A percentile compares a stretch with the other conserved stretches of the same genome.
Conservation (phyloP, 1,140 invertebrate genomes). For the Eufriesea mexicana region DNA sequence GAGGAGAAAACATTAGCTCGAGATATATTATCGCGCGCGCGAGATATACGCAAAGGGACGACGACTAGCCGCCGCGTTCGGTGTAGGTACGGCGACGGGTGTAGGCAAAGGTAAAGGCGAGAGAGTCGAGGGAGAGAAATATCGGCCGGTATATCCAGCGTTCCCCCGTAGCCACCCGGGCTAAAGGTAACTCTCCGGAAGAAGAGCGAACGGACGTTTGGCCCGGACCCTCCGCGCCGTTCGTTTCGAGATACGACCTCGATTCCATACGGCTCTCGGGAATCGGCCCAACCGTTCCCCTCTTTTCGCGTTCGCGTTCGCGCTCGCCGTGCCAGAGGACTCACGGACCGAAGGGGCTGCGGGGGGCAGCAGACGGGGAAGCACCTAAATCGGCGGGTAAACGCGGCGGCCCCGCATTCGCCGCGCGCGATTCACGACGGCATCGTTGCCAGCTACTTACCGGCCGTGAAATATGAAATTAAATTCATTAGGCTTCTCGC, state of each 20-base stretch:
- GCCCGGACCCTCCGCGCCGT: no score
- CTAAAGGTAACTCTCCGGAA: no score
- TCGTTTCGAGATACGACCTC: slow-evolving; percentile 54
- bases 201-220: no score
- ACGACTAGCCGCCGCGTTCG: no score
- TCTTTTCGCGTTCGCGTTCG: no score
- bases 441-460: slow-evolving; percentile 70
- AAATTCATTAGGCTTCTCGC: slow-evolving; percentile 80
- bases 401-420: slow-evolving; percentile 49
- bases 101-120: slow-evolving; percentile 3
- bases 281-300: no score
- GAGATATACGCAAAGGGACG: slow-evolving; percentile 9
- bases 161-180: no score
- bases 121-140: not conserved
- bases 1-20: slow-evolving; percentile 19
- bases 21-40: slow-evolving; percentile 29
- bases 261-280: no score
- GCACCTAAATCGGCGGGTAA: slow-evolving; percentile 44
- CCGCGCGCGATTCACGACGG: slow-evolving; percentile 67
- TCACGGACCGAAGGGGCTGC: no score
- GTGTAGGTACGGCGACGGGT: no score
- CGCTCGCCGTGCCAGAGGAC: no score
- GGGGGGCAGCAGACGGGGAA: no score
- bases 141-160: slow-evolving; percentile 19
- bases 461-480: slow-evolving; percentile 81